Evolutionary conservation across 2,113 vertebrate genomes (phyloP).

Genomic region (Colaptes auratus): DNA sequence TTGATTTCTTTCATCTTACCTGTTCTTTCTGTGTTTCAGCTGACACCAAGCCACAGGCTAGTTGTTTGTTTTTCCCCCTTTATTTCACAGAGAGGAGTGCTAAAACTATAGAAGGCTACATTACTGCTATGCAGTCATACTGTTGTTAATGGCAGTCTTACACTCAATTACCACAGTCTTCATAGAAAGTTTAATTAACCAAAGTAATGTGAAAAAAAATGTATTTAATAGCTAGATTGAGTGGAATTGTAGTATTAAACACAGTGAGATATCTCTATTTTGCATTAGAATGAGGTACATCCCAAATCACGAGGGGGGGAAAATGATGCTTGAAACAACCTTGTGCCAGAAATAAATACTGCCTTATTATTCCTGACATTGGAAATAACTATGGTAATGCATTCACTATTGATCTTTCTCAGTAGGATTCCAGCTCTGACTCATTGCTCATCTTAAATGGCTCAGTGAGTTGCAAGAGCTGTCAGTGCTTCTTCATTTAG

Average conservation of each 20-base stretch:
- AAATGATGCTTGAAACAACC: slow-evolving; percentile 23
- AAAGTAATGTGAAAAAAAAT: slow-evolving; percentile 2
- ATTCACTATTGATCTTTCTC: slow-evolving; percentile 72
- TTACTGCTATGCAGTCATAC: background rate
- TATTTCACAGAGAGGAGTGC: background rate
- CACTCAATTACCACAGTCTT: slow-evolving; percentile 26
- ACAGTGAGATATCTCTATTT: background rate
- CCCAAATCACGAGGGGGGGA: background rate
- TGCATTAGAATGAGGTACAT: background rate
- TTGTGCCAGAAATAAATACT: slow-evolving; percentile 46
- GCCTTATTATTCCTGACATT: slow-evolving; percentile 59
- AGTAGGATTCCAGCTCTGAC: slow-evolving; percentile 28
- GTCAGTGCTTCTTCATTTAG: slow-evolving; percentile 44
- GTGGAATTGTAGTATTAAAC: background rate
- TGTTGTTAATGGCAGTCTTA: background rate
- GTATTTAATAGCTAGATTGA: background rate
- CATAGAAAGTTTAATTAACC: slow-evolving; percentile 57
- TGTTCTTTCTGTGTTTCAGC: background rate
- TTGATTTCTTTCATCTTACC: background rate
- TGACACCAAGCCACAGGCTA: background rate
- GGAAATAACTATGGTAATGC: slow-evolving; percentile 66
- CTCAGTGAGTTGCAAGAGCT: slow-evolving; percentile 52
- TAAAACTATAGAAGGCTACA: background rate
- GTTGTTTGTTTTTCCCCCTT: background rate
- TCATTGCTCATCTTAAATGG: slow-evolving; percentile 68